Base-by-base conservation (phyloP, 2,113 vertebrate species). In the Melanotaenia duboulayi region DNA sequence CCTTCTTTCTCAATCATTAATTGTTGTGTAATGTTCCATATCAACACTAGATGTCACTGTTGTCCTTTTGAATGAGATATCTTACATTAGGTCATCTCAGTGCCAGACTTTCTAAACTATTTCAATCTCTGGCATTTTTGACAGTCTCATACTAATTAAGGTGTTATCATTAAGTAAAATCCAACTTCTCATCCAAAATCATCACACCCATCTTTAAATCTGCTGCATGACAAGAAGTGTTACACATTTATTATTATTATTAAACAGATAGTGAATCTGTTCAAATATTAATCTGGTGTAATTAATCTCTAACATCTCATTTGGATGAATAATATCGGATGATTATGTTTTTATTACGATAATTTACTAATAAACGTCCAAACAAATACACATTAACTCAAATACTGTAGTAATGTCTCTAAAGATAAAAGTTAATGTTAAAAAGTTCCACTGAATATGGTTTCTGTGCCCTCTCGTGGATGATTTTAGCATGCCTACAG, bases 41-140 rank as follows among this genome's bases (percentile, higher is more conserved):
- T 12, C n/a, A 57, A 14, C 85, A 65, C 59, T 82, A 78, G 84
- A 76, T 90, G 78, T 72, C 83, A 13, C 51, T 72, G 11, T 84
- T 78, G 55, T 16, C 64, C 54, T 66, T 35, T 52, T 8, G 7
- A 79, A 24, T 51, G 13, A 59, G 10, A 12, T 4, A 13, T 12
- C 5, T 16, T 3, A 4, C 3, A 42, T 16, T 14, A 4, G 40
- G 13, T 60, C 20, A 14, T 20, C 3, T 8, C 17, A 10, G 13
- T 9, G 11, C n/a, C 11, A 11, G 42, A 25, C 7, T 14, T 35
- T 42, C 20, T 20, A 17, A n/a, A 42, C 10, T 24, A 17, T 51
- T 44, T 48, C 52, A 42, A 3, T 14, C 5, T 2, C 14, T 14
- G 4, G 40, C 14, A 42, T 16, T 42, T 42, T 42, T 42, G 17